Percentiles rank a stretch among this genome's conserved stretches.
phyloP scores from a whole-genome alignment of 1,140 invertebrate species.

The Pseudomyrmex concolor region DNA sequence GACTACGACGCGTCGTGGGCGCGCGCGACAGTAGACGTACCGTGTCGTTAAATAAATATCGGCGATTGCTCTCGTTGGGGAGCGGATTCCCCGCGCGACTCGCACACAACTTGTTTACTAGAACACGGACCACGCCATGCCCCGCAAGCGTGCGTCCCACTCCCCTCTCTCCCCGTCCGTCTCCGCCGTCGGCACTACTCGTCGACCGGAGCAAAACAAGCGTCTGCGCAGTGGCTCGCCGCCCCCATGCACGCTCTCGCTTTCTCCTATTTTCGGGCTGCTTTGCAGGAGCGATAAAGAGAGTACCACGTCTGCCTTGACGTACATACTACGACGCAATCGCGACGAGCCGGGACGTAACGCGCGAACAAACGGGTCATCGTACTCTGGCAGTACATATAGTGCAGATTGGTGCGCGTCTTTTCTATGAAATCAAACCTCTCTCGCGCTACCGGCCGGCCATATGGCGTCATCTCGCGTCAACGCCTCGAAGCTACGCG shows the following conservation, averaged over 20 bases:
- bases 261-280: not conserved
- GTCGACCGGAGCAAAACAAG: conserved; percentile 78
- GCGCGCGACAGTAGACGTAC: not conserved
- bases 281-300: conserved; percentile 53
- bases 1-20: conserved; percentile 7
- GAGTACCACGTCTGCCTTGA: conserved; percentile 58
- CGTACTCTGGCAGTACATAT: conserved; percentile 59
- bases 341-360: conserved; percentile 62
- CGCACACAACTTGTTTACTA: conserved; percentile 84
- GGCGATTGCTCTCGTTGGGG: conserved; percentile 54
- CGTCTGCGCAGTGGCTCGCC: conserved; percentile 76
- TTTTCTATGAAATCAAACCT: not conserved
- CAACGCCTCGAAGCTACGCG: not conserved
- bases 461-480: conserved; percentile 9
- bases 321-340: conserved; percentile 69
- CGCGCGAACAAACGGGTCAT: conserved; percentile 73
- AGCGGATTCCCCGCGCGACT: conserved; percentile 76
- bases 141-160: conserved; percentile 72
- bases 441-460: not conserved
- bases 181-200: conserved; percentile 6
- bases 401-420: not conserved
- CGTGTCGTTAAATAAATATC: conserved; percentile 57
- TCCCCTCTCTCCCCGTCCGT: conserved; percentile 50
- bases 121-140: conserved; percentile 82
- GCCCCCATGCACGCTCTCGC: conserved; percentile 63